Percentiles rank a stretch among this genome's conserved stretches.
Evolutionary conservation across 2,113 vertebrate genomes (phyloP).

Genomic region (Bostrychus sinensis): DNA sequence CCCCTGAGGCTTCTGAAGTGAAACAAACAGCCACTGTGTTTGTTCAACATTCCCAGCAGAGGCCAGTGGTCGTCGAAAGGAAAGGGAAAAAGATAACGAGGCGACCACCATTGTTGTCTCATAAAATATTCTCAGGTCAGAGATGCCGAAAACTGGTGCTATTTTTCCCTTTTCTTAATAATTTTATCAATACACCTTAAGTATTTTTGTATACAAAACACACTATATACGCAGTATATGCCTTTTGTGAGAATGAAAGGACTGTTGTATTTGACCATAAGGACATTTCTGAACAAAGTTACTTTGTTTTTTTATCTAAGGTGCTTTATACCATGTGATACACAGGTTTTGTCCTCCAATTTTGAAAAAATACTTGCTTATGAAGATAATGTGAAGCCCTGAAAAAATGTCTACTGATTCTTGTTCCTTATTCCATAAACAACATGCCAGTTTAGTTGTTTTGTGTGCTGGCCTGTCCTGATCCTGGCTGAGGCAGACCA

Average conservation of each 20-base stretch:
- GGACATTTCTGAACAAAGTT: constrained; percentile 69
- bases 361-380: constrained; percentile 72
- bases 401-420: constrained; percentile 81
- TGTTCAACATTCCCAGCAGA: constrained; percentile 43
- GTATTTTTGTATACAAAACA: constrained; percentile 74
- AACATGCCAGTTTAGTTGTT: constrained; percentile 48
- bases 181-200: constrained; percentile 73
- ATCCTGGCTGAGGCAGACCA: constrained; percentile 44
- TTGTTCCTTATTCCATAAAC: constrained; percentile 62
- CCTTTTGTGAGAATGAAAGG: constrained; percentile 67
- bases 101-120: constrained; percentile 73
- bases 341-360: constrained; percentile 54
- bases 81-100: constrained; percentile 79
- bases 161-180: constrained; percentile 56
- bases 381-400: constrained; percentile 85
- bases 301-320: constrained; percentile 72
- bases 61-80: constrained; percentile 61
- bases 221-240: constrained; percentile 73
- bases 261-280: constrained; percentile 58
- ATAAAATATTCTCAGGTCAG: constrained; percentile 81
- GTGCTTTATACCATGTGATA: constrained; percentile 74
- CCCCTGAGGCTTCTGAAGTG: constrained; percentile 42
- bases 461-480: constrained; percentile 48
- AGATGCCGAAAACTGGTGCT: constrained; percentile 84
- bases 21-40: constrained; percentile 38